phyloP scores from a whole-genome alignment of 1,140 invertebrate species.

The Anoplolepis gracilipes region DNA sequence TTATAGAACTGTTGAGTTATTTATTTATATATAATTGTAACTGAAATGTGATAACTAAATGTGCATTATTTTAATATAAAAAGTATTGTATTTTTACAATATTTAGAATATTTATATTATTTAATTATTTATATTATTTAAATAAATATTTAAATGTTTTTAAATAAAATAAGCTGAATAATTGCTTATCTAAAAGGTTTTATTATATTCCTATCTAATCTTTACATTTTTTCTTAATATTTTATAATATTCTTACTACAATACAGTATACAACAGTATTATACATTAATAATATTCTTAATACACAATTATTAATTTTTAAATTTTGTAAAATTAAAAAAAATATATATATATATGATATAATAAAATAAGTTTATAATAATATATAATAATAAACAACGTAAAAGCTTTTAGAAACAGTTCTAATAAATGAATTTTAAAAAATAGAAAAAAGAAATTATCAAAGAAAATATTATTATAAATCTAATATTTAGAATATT shows the following conservation, averaged over 20 bases:
- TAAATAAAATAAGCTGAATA: background rate
- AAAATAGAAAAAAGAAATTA: too few species aligned
- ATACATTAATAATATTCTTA: too few species aligned
- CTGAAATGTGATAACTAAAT: too few species aligned
- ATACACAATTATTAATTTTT: too few species aligned
- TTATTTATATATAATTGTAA: too few species aligned
- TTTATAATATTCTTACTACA: background rate
- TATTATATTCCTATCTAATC: background rate
- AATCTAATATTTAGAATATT: too few species aligned
- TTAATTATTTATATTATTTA: background rate
- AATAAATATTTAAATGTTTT: background rate
- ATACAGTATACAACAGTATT: too few species aligned
- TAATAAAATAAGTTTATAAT: background rate
- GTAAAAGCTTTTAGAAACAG: background rate
- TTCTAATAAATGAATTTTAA: background rate
- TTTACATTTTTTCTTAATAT: background rate
- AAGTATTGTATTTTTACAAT: slow-evolving; percentile 1
- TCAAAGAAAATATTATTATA: too few species aligned
- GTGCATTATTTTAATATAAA: background rate
- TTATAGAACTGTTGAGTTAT: too few species aligned
- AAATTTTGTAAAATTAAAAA: too few species aligned
- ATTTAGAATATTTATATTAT: background rate
- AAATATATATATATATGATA: too few species aligned
- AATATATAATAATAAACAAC: background rate
- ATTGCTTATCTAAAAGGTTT: background rate